Evolutionary conservation across 2,888 invertebrate genomes (phyloP).

Genomic region (Eupeodes latifasciatus): DNA sequence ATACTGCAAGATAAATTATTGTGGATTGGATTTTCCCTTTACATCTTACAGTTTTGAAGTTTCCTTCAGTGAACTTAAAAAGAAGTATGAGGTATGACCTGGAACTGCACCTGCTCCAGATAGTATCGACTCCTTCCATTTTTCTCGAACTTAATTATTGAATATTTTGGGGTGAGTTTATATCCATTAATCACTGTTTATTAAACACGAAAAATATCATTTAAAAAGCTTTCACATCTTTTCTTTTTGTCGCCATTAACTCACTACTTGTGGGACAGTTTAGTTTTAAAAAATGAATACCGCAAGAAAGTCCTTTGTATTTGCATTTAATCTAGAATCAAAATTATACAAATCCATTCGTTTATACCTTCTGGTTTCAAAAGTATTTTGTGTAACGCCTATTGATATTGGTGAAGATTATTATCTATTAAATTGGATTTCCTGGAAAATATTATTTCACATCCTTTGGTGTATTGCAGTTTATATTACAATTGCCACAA

Average conservation of each 20-base stretch:
- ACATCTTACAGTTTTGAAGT: no score
- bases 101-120: no score
- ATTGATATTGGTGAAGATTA: slow-evolving; percentile 62
- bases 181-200: neutral
- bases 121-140: no score
- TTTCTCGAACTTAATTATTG: neutral
- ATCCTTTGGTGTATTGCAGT: slow-evolving; percentile 74
- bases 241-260: neutral
- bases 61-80: neutral
- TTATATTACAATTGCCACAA: slow-evolving; percentile 54
- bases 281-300: slow-evolving; percentile 51
- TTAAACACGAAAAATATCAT: neutral
- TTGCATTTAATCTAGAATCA: slow-evolving; percentile 54
- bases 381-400: slow-evolving; percentile 77
- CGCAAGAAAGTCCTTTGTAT: slow-evolving; percentile 18
- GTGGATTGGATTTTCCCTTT: no score
- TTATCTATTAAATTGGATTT: neutral
- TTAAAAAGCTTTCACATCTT: neutral
- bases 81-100: neutral
- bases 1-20: no score
- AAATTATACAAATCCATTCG: slow-evolving; percentile 65
- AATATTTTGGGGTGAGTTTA: neutral
- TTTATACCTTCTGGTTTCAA: slow-evolving; percentile 69
- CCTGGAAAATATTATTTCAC: slow-evolving; percentile 56
- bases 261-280: neutral